Conservation (phyloP, 2,113 vertebrate species). For the Lampris megalopsis region DNA sequence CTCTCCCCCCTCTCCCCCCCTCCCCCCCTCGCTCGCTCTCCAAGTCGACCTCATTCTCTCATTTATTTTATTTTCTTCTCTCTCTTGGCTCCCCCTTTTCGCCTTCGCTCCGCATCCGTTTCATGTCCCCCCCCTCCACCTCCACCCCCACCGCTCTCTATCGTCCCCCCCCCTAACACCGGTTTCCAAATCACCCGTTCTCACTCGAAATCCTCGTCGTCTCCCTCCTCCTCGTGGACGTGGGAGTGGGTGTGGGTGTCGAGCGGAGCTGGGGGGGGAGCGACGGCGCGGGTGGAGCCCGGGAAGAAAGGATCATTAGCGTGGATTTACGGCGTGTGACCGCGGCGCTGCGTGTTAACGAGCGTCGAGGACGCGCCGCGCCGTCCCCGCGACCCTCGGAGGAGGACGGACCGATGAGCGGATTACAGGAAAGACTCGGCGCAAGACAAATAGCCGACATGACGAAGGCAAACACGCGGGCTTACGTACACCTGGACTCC, state of each 20-base stretch:
- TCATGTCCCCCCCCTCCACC: not conserved
- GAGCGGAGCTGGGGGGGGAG: slow-evolving; percentile 35
- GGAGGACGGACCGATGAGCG: slow-evolving; percentile 16
- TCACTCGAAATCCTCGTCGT: too few relatives aligned
- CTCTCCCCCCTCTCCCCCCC: not conserved
- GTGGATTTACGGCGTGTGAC: slow-evolving; percentile 46
- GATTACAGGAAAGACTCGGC: not conserved
- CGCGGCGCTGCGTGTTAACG: slow-evolving; percentile 51
- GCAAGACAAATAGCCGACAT: not conserved
- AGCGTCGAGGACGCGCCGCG: slow-evolving; percentile 35
- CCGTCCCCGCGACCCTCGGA: slow-evolving; percentile 27
- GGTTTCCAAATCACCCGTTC: not conserved
- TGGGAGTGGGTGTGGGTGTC: slow-evolving; percentile 15
- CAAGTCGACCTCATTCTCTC: slow-evolving; percentile 24
- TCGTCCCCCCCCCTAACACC: not conserved
- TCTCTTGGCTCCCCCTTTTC: slow-evolving; percentile 12
- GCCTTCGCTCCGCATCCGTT: slow-evolving; percentile 21
- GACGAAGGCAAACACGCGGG: not conserved
- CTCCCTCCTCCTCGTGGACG: not conserved
- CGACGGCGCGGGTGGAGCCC: slow-evolving; percentile 12
- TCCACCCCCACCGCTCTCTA: not conserved
- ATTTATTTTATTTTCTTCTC: slow-evolving; percentile 7
- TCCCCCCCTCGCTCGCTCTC: slow-evolving; percentile 15
- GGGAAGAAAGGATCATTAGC: slow-evolving; percentile 54
- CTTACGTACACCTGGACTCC: too few relatives aligned